phyloP scores from a whole-genome alignment of 1,140 invertebrate species.

The Oreohelix idahoensis region DNA sequence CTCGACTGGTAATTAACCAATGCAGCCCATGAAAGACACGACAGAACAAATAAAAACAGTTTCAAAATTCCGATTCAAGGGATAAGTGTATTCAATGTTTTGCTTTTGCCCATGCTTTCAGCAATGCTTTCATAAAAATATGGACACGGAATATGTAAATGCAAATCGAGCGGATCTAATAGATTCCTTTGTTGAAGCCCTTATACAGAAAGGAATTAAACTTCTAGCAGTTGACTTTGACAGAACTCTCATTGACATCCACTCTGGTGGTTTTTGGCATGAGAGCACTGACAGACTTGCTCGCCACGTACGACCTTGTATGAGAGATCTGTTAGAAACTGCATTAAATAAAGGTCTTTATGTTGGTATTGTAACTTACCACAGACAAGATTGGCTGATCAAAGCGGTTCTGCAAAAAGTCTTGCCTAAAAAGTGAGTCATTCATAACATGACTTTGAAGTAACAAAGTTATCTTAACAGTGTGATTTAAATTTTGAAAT shows the following conservation, averaged over 20 bases:
- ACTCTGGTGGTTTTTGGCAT: slow-evolving; percentile 70
- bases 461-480: too few relatives aligned
- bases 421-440: slow-evolving; percentile 55
- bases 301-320: slow-evolving; percentile 66
- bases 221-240: slow-evolving; percentile 72
- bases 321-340: slow-evolving; percentile 62
- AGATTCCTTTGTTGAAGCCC: slow-evolving; percentile 47
- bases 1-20: too few relatives aligned
- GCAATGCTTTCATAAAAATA: too few relatives aligned
- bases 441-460: too few relatives aligned
- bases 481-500: too few relatives aligned
- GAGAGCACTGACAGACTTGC: slow-evolving; percentile 61
- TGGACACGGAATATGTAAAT: too few relatives aligned
- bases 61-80: too few relatives aligned
- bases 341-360: slow-evolving; percentile 59
- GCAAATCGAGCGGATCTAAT: too few relatives aligned
- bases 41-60: too few relatives aligned
- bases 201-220: slow-evolving; percentile 63
- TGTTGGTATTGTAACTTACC: slow-evolving; percentile 70
- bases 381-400: slow-evolving; percentile 66
- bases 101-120: too few relatives aligned
- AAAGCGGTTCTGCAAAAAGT: slow-evolving; percentile 63
- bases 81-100: too few relatives aligned
- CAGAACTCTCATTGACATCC: slow-evolving; percentile 67
- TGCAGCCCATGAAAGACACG: too few relatives aligned